Percentiles rank a stretch among this genome's conserved stretches.
These are phyloP conservation scores for Scleropages formosus DNA, from an alignment of 2,797 vertebrate species.

Conservation along the genomic window DNA sequence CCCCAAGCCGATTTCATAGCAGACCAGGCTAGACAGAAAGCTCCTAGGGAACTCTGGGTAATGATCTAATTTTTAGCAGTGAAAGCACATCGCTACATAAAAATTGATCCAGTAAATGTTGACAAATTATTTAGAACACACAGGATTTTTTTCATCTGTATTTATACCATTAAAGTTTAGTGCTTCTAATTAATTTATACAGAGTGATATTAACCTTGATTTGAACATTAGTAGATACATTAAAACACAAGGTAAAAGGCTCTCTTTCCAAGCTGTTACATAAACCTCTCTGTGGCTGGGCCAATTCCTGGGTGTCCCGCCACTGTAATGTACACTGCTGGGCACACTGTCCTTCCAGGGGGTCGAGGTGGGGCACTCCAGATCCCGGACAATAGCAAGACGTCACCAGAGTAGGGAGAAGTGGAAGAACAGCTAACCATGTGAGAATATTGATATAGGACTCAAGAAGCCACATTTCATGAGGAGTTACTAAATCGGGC, in stretches of 20 bases:
- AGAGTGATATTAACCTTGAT: neutral
- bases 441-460: too few relatives aligned
- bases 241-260: neutral
- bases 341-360: too few relatives aligned
- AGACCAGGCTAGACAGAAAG: neutral
- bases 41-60: neutral
- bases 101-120: neutral
- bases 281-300: neutral
- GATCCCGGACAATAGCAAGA: too few relatives aligned
- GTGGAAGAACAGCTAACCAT: too few relatives aligned
- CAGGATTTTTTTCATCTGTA: neutral
- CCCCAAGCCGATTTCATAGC: neutral
- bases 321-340: too few relatives aligned
- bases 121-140: constrained; percentile 5
- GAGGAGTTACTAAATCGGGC: too few relatives aligned
- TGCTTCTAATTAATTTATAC: neutral
- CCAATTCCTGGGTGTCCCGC: too few relatives aligned
- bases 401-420: too few relatives aligned
- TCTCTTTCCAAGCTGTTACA: too few relatives aligned
- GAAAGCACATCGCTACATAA: neutral
- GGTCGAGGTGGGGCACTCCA: too few relatives aligned
- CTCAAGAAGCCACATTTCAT: too few relatives aligned
- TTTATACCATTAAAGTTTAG: neutral
- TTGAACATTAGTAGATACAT: neutral
- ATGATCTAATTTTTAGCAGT: neutral